phyloP scores from a whole-genome alignment of 2,797 vertebrate genomes.

The Scolopax bukidnonensis region DNA sequence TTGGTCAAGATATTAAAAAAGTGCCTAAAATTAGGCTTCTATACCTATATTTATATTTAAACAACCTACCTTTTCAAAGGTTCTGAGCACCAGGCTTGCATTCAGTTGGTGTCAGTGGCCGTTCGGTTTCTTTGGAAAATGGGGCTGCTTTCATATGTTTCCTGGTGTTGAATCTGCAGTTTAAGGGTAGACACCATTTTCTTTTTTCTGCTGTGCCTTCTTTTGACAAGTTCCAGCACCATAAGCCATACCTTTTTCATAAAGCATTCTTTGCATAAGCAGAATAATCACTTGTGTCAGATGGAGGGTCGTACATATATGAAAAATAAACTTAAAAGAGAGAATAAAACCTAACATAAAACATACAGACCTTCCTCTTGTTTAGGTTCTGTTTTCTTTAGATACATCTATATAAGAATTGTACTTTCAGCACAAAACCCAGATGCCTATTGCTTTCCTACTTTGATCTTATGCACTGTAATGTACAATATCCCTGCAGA shows the following conservation, averaged over 20 bases:
- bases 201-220: neutral
- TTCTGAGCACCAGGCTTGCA: neutral
- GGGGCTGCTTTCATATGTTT: constrained; percentile 17
- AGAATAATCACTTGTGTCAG: constrained; percentile 2
- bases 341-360: neutral
- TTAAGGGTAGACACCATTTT: constrained; percentile 1
- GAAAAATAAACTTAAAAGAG: constrained; percentile 2
- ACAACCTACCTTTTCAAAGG: constrained; percentile 46
- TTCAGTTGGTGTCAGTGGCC: constrained; percentile 24
- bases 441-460: neutral
- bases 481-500: neutral
- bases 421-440: neutral
- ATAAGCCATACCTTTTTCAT: neutral
- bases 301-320: neutral
- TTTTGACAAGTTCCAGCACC: constrained; percentile 18
- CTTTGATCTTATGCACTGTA: neutral
- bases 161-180: constrained; percentile 26
- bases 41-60: constrained; percentile 56
- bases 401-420: neutral
- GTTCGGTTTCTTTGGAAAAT: constrained; percentile 46
- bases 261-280: neutral
- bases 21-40: constrained; percentile 47
- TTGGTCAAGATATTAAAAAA: constrained; percentile 36
- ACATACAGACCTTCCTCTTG: neutral
- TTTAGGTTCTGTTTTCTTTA: neutral